Conservation (phyloP, 2,797 vertebrate genomes). For the Clarias platycephalus region DNA sequence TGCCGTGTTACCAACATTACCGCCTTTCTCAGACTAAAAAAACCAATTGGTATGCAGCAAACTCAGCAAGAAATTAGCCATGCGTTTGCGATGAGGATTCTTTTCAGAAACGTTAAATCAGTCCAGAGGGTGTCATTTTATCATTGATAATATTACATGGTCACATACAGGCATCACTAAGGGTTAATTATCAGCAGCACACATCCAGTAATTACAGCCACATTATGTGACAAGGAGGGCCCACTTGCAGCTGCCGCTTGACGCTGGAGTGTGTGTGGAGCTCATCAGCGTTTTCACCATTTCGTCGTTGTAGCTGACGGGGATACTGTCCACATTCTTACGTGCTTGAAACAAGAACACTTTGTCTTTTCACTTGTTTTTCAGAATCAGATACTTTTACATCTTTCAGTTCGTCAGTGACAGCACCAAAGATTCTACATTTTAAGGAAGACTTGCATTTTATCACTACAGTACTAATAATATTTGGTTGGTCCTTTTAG, state of each 20-base stretch:
- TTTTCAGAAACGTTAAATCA: constrained; percentile 19
- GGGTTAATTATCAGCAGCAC: constrained; percentile 51
- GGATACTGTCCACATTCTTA: background rate
- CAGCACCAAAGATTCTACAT: background rate
- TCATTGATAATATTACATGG: constrained; percentile 22
- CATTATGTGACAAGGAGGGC: constrained; percentile 43
- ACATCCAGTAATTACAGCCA: constrained; percentile 49
- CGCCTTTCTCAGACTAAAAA: background rate
- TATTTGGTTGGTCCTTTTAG: background rate
- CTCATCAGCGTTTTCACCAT: constrained; percentile 26
- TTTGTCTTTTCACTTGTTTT: background rate
- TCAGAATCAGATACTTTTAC: background rate
- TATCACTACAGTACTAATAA: background rate
- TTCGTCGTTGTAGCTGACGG: background rate
- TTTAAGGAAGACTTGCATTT: constrained; percentile 1
- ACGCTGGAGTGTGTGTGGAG: constrained; percentile 46
- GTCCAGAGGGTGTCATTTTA: constrained; percentile 34
- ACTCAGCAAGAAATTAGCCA: constrained; percentile 30
- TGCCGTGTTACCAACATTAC: background rate
- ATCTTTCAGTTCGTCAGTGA: background rate
- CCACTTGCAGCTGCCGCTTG: constrained; percentile 38
- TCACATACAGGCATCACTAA: constrained; percentile 40
- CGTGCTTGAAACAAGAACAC: background rate
- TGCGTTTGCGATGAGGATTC: constrained; percentile 17
- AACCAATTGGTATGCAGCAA: constrained; percentile 18